Evolutionary conservation across 2,888 invertebrate genomes (phyloP), one percentile per base, ranked within the genome.

Genomic region (Ectemnius continuus): DNA sequence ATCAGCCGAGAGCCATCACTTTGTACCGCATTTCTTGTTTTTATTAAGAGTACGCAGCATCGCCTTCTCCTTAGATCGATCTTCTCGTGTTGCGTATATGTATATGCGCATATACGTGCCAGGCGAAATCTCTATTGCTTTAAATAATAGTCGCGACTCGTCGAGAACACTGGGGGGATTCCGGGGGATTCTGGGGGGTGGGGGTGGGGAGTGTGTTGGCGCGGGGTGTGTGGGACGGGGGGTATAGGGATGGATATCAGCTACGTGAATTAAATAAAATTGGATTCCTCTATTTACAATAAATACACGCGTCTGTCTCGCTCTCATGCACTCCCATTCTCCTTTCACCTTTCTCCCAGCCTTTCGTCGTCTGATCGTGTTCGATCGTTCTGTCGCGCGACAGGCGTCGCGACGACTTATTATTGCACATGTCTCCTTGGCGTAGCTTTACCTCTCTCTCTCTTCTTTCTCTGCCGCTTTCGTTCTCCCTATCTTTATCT

Each of bases 111-210:
- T 85, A 78, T 82, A 85, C 69, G 73, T 61, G 64, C 70, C 78
- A 79, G 79, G 79, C 84, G 71, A 84, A 78, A 72, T 73, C 18
- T 84, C 87, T 89, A 90, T 90, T 90, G 90, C 89, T 90, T 90
- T 86, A 86, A 88, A 89, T 87, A 84, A 87, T 85, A 86, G 86
- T 84, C 86, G 85, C 85, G 83, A 80, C 84, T 84, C 78, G 82
- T 86, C 88, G 88, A 87, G 88, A 87, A 87, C 87, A 88, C 86
- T 87, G 85, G 85, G 86, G 86, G 36, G 36, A 36, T 36, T 36
- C 36, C 4, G 8, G 36, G 36, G 36, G 5, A 8, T 4, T 8
- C 8, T 36, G 36, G 36, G 36, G 36, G 1, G 36, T 6, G 36
- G n/a, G n/a, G n/a, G n/a, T n/a, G n/a, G 36, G 36, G 36, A 8